Conservation (phyloP, 2,888 invertebrate species). For the Erpobdella octoculata region DNA sequence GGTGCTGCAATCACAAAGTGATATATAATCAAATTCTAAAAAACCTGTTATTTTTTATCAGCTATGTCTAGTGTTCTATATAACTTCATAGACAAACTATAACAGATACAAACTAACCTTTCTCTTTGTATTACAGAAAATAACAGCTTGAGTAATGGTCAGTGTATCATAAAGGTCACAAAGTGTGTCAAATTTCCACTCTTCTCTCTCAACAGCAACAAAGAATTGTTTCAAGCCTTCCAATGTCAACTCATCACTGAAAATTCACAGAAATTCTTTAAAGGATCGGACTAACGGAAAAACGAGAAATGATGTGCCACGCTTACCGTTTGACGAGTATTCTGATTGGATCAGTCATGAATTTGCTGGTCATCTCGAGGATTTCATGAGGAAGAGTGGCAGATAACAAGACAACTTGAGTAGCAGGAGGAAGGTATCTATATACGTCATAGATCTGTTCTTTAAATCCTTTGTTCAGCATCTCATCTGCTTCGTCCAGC, state of each 20-base stretch:
- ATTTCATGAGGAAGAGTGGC: conserved; percentile 98
- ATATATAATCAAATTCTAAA: too few species aligned
- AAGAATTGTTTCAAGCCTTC: conserved; percentile 99
- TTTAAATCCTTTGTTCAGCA: conserved; percentile 98
- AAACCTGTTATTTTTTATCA: too few species aligned
- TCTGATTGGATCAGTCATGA: conserved; percentile 98
- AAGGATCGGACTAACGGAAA: too few species aligned
- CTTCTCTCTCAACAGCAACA: conserved; percentile 95
- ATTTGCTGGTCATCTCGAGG: conserved; percentile 98
- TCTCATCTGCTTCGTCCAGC: conserved; percentile 97
- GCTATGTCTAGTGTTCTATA: too few species aligned
- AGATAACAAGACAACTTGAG: conserved; percentile 89
- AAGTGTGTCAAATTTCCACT: conserved; percentile 98
- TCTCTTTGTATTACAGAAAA: conserved; percentile 86
- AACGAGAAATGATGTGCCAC: too few species aligned
- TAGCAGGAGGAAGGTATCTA: conserved; percentile 90
- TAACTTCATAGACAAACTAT: too few species aligned
- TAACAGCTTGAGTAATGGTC: conserved; percentile 97
- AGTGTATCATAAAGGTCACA: conserved; percentile 96
- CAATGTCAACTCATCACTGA: conserved; percentile 93
- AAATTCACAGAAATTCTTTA: too few species aligned
- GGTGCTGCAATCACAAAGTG: too few species aligned
- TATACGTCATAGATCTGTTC: conserved; percentile 99
- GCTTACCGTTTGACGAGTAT: conserved; percentile 99
- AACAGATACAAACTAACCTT: too few species aligned